These are phyloP conservation scores for Idaea straminata DNA, from an alignment of 2,888 invertebrate genomes.

Conservation along the genomic window DNA sequence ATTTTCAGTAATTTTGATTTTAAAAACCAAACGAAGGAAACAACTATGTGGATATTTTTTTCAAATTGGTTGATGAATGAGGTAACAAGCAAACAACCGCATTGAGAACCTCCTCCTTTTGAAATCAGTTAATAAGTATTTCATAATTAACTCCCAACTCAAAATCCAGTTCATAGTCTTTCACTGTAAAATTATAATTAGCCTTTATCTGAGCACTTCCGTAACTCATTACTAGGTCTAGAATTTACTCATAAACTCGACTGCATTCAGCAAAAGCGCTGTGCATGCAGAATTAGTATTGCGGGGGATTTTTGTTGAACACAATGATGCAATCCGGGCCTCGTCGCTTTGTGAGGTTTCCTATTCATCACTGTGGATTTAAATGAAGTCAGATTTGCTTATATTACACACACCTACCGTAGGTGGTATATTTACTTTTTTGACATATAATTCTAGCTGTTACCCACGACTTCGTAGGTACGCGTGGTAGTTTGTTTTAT, in stretches of 20 bases:
- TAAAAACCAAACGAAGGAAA: too few species aligned
- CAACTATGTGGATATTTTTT: too few species aligned
- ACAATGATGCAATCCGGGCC: constrained; percentile 69
- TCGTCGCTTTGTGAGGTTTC: constrained; percentile 62
- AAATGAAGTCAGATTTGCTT: constrained; percentile 61
- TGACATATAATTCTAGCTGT: too few species aligned
- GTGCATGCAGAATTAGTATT: constrained; percentile 67
- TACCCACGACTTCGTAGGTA: too few species aligned
- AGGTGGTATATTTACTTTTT: too few species aligned
- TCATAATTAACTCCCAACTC: too few species aligned
- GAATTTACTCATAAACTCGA: constrained; percentile 46
- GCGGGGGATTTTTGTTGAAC: constrained; percentile 67
- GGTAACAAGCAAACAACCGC: too few species aligned
- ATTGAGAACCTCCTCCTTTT: background rate
- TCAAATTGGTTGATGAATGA: too few species aligned
- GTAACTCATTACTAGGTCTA: constrained; percentile 36
- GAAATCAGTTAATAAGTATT: background rate
- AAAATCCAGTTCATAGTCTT: background rate
- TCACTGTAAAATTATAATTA: constrained; percentile 9
- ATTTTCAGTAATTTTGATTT: too few species aligned
- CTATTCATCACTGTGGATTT: constrained; percentile 63
- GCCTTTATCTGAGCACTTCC: constrained; percentile 32
- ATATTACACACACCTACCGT: constrained; percentile 18
- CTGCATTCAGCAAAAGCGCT: constrained; percentile 54
- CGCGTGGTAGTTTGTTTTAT: too few species aligned